A percentile compares a stretch with the other conserved stretches of the same genome.
These are phyloP conservation scores for Symphodus melops DNA, from an alignment of 2,113 vertebrate genomes.

Conservation along the genomic window DNA sequence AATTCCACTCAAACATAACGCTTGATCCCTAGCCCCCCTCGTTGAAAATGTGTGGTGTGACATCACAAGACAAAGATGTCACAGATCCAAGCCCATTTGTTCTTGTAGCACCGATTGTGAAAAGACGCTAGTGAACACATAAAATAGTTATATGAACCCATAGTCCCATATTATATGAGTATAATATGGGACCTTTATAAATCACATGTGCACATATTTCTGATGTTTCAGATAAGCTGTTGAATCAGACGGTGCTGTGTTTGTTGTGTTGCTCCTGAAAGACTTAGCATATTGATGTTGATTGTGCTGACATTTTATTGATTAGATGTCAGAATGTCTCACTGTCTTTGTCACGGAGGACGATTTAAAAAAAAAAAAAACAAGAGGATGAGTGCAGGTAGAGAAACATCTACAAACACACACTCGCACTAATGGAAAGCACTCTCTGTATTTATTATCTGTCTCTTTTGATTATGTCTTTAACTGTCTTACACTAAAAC, in stretches of 20 bases:
- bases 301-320: conserved; percentile 63
- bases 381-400: conserved; percentile 38
- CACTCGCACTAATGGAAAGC: not conserved
- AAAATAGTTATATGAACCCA: too few species aligned
- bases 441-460: not conserved
- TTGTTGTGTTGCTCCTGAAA: conserved; percentile 41
- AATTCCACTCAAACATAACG: too few species aligned
- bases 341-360: conserved; percentile 31
- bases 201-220: conserved; percentile 21
- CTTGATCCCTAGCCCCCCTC: too few species aligned
- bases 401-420: not conserved
- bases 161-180: too few species aligned
- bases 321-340: conserved; percentile 57
- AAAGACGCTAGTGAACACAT: too few species aligned
- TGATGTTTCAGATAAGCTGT: conserved; percentile 32
- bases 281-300: conserved; percentile 41
- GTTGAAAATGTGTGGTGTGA: too few species aligned
- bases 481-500: not conserved
- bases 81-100: too few species aligned
- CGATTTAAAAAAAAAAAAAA: conserved; percentile 57
- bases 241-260: conserved; percentile 31
- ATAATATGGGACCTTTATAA: too few species aligned
- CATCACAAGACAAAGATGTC: too few species aligned
- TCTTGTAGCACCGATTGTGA: too few species aligned
- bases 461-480: conserved; percentile 7